Evolutionary conservation across 2,113 vertebrate species (phyloP).

Genomic region (Camelus bactrianus): DNA sequence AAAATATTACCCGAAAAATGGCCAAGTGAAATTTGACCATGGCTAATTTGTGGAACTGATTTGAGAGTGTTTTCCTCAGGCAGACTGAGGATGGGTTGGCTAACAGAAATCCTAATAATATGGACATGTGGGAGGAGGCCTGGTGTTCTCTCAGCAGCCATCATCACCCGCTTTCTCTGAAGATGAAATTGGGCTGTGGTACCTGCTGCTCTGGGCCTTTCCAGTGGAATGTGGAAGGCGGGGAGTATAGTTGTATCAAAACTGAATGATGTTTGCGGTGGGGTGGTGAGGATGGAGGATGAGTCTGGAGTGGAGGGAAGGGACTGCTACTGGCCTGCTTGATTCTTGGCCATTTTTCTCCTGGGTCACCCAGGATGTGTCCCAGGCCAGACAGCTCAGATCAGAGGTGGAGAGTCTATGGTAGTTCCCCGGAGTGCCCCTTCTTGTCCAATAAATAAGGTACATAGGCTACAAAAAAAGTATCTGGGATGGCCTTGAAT

Average conservation of each 20-base stretch:
- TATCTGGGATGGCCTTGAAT: neutral
- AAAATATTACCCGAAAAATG: neutral
- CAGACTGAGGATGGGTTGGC: fast-evolving
- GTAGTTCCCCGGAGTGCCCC: neutral
- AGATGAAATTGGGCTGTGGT: neutral
- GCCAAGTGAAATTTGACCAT: neutral
- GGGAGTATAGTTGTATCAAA: fast-evolving
- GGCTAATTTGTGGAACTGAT: too few relatives aligned
- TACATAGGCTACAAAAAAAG: neutral
- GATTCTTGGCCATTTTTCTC: neutral
- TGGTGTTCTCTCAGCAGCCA: neutral
- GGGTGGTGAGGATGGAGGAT: too few relatives aligned
- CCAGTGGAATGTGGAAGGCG: neutral
- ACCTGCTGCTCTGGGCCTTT: neutral
- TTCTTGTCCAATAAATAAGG: neutral
- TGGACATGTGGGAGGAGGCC: fast-evolving
- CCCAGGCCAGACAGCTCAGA: neutral
- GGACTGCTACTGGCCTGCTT: neutral
- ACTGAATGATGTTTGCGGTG: neutral
- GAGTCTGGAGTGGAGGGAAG: neutral
- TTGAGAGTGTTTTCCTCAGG: neutral
- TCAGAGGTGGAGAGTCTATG: neutral
- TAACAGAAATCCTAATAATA: fast-evolving
- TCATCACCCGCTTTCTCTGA: neutral
- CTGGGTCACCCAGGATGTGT: neutral